Evolutionary conservation across 2,113 vertebrate species (phyloP), one percentile per base, ranked within the genome.

Genomic region (Ascaphus truei): DNA sequence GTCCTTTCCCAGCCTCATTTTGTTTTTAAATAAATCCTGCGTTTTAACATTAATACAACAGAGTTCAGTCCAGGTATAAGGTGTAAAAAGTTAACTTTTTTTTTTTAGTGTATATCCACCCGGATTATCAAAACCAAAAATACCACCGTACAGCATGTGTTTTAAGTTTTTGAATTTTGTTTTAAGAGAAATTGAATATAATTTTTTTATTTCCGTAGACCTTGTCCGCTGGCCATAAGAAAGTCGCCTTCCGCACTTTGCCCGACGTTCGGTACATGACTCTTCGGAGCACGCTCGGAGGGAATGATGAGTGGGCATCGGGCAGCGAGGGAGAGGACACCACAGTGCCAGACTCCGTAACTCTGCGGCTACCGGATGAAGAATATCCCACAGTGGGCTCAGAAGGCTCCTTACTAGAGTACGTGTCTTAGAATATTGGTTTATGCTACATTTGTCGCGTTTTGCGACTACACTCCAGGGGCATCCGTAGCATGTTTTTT

Each of bases 201-300:
- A n/a, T n/a, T n/a, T 13, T 36, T 39, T 1, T 27, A 5, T 16
- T 7, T 13, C 23, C n/a, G 4, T 37, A 68, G 65, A 68, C 15
- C 4, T 48, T 52, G 1, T 2, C 7, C 75, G 4, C 79, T 78
- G 12, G 58, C 12, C 62, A 80, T 26, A 83, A 81, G 71, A 83
- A 78, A 60, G 87, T 90, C 57, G 81, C 89, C 15, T 89, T 90
- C 72, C 85, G 78, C 43, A 85, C 85, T 2, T 80, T 88, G 75
- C 87, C 88, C 1, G 88, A 90, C 50, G 80, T 89, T 12, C 78
- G 82, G 2, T 71, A 86, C 52, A 79, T 87, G 60, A 83, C 80
- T 4, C 72, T 82, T 39, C 78, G 75, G 45, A 76, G 79, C 16
- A 77, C 80, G 25, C 60, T 31, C 15, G 13, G 3, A 15, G 60